Evolutionary conservation across 2,888 invertebrate genomes (phyloP).

Genomic region (Aquatica leii): DNA sequence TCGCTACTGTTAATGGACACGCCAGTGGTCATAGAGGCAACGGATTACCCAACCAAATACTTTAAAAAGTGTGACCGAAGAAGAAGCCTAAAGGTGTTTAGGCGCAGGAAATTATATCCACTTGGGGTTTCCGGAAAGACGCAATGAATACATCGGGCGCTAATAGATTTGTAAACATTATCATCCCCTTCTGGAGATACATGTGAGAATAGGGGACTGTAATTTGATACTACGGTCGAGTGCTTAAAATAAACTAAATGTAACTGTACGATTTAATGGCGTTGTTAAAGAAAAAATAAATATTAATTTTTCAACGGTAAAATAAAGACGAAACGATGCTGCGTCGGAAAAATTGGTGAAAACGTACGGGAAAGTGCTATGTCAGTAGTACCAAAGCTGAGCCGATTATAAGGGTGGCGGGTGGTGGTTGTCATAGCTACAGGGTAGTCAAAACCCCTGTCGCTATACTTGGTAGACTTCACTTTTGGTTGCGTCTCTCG

Average conservation of each 20-base stretch:
- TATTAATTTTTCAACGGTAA: constrained; percentile 9
- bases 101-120: constrained; percentile 30
- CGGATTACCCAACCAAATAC: constrained; percentile 29
- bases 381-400: constrained; percentile 44
- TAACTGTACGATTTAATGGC: background rate
- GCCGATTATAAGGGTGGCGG: constrained; percentile 46
- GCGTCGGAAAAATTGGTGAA: constrained; percentile 34
- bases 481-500: constrained; percentile 30
- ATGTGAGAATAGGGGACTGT: constrained; percentile 38
- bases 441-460: constrained; percentile 33
- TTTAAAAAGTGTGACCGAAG: constrained; percentile 4
- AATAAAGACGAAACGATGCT: constrained; percentile 21
- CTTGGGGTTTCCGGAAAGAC: constrained; percentile 48
- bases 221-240: constrained; percentile 43
- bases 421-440: constrained; percentile 43
- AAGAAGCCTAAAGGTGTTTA: constrained; percentile 8
- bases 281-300: constrained; percentile 11
- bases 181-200: constrained; percentile 25
- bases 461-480: constrained; percentile 30
- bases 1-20: constrained; percentile 34
- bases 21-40: constrained; percentile 29
- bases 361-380: constrained; percentile 42
- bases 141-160: constrained; percentile 54
- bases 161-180: constrained; percentile 59
- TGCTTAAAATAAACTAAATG: constrained; percentile 31